Conservation (phyloP, 2,888 invertebrate species). For the Ochropacha duplaris region DNA sequence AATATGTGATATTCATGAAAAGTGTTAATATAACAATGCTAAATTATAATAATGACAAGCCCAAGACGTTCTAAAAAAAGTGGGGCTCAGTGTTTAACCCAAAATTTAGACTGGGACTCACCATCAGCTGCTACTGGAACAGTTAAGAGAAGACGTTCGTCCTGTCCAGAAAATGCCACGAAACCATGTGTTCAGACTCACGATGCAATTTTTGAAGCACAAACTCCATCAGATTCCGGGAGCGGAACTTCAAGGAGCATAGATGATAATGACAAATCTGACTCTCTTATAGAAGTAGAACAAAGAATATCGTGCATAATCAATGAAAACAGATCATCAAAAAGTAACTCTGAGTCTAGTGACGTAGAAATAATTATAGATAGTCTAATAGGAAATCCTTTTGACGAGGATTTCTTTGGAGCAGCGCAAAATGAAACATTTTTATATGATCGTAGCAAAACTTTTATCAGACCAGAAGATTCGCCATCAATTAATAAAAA, state of each 20-base stretch:
- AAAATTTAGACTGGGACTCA: slow-evolving; percentile 87
- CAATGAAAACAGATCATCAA: slow-evolving; percentile 75
- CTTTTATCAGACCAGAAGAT: slow-evolving; percentile 60
- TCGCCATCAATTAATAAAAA: slow-evolving; percentile 41
- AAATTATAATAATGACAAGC: slow-evolving; percentile 75
- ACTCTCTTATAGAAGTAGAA: slow-evolving; percentile 70
- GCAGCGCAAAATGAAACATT: slow-evolving; percentile 51
- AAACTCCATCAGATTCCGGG: slow-evolving; percentile 72
- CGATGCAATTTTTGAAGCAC: slow-evolving; percentile 64
- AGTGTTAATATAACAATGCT: slow-evolving; percentile 48
- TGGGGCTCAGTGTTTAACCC: slow-evolving; percentile 64
- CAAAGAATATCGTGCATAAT: slow-evolving; percentile 77
- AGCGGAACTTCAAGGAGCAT: slow-evolving; percentile 69
- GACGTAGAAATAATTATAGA: slow-evolving; percentile 72
- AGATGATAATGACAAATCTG: slow-evolving; percentile 62
- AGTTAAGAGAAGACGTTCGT: slow-evolving; percentile 86
- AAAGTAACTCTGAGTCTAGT: slow-evolving; percentile 75
- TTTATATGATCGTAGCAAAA: slow-evolving; percentile 59
- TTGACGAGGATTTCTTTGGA: slow-evolving; percentile 47
- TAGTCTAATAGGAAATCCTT: slow-evolving; percentile 57
- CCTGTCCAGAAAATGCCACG: slow-evolving; percentile 69
- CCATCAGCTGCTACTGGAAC: slow-evolving; percentile 88
- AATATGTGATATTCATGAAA: slow-evolving; percentile 10
- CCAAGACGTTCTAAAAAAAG: slow-evolving; percentile 76
- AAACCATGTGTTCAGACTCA: slow-evolving; percentile 44